Conservation (phyloP, 2,888 invertebrate genomes). For the Mycogona germanica region DNA sequence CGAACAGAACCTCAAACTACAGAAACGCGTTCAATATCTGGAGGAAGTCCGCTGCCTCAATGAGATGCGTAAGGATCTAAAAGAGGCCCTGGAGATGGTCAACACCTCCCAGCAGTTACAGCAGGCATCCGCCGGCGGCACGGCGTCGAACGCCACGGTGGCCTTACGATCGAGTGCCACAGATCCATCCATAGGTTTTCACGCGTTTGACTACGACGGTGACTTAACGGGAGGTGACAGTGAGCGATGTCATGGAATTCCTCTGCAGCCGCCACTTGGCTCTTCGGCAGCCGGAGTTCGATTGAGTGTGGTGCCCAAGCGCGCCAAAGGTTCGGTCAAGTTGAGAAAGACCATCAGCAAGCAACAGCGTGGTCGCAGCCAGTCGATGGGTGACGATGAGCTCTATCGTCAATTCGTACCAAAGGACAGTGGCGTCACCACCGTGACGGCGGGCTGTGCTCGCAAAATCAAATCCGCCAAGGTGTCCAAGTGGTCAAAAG, state of each 20-base stretch:
- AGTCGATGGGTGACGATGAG: constrained; percentile 54
- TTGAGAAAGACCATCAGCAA: constrained; percentile 20
- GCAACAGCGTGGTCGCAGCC: constrained; percentile 45
- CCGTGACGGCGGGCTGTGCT: background rate
- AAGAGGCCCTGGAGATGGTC: constrained; percentile 35
- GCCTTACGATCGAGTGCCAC: too few relatives aligned
- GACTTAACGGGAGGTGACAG: constrained; percentile 10
- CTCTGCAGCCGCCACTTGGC: background rate
- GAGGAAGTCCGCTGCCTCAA: constrained; percentile 51
- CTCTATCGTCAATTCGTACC: constrained; percentile 4
- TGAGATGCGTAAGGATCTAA: constrained; percentile 43
- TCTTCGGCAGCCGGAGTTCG: background rate
- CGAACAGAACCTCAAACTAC: constrained; percentile 55
- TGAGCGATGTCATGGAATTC: too few relatives aligned
- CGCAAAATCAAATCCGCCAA: too few relatives aligned
- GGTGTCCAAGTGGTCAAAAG: constrained; percentile 77
- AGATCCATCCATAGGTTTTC: too few relatives aligned
- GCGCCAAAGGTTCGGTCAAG: constrained; percentile 15
- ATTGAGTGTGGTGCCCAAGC: background rate
- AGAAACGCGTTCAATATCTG: constrained; percentile 54
- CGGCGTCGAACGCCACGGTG: too few relatives aligned
- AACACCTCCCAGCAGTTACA: constrained; percentile 33
- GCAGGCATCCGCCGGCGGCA: constrained; percentile 20
- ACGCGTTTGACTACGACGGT: constrained; percentile 40
- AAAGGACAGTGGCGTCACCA: background rate